Evolutionary conservation across 2,113 vertebrate species (phyloP), one percentile per base, ranked within the genome.

Genomic region (Passerina amoena): DNA sequence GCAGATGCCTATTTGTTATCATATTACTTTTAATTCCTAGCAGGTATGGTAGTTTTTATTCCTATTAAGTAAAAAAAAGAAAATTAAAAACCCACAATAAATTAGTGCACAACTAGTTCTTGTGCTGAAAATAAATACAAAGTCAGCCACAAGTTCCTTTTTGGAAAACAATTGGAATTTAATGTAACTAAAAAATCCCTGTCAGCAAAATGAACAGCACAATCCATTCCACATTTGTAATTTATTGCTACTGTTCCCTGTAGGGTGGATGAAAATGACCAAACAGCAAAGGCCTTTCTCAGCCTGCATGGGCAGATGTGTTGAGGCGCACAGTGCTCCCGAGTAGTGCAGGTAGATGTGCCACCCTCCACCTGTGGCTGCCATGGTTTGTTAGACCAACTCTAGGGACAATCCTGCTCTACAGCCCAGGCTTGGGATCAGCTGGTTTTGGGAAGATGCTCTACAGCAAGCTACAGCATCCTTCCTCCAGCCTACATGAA

Each of bases 251-350:
- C n/a, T 69, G 30, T 69, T 77, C 14, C 0, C 37, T 73, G n/a
- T 14, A 20, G 9, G 5, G 23, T 35, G 47, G 42, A 37, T 1
- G 5, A 54, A 85, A 86, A 59, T 24, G 11, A 31, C 63, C n/a
- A 73, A 48, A 44, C 4, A 75, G 12, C 33, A 59, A 50, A 90
- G 14, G 44, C 17, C 25, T 73, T 73, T 84, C 42, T 73, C 47
- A 73, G 44, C 38, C 47, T 35, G 11, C 9, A 1, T 1, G 2
- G 17, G 30, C 13, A 17, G 76, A 12, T 69, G 25, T 53, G 25
- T 3, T 2, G 3, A 40, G n/a, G 42, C 1, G 0, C 12, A 5
- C 1, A 6, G 42, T 4, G 15, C 2, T 18, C 40, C 80, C 12
- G 4, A 23, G 38, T 25, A 47, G n/a, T 0, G 5, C 57, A 47